Percentiles rank a stretch among this genome's conserved stretches.
Evolutionary conservation across 2,888 invertebrate species (phyloP).

Genomic region (Leucophenga montana): DNA sequence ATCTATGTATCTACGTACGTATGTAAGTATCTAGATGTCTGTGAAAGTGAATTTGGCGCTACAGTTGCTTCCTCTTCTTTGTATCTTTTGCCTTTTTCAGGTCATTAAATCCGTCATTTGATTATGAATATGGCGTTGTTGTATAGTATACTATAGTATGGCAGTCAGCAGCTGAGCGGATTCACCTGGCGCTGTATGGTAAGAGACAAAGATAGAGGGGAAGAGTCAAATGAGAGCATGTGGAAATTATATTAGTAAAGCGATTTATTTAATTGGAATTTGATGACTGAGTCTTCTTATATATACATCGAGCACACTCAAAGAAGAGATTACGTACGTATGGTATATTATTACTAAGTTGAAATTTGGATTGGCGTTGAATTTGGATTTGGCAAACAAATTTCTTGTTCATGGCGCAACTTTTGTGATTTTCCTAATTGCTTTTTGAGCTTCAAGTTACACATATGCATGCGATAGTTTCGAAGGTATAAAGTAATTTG

Average conservation of each 20-base stretch:
- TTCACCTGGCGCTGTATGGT: too few species aligned
- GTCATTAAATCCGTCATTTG: conserved; percentile 61
- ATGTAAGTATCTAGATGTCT: not conserved
- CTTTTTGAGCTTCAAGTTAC: too few species aligned
- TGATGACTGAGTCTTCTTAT: conserved; percentile 26
- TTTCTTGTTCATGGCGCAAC: too few species aligned
- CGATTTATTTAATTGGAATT: conserved; percentile 1
- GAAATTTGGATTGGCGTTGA: too few species aligned
- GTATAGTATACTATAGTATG: not conserved
- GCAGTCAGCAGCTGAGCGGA: not conserved
- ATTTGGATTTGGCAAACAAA: too few species aligned
- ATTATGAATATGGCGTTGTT: conserved; percentile 38
- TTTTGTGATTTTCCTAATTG: too few species aligned
- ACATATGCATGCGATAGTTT: too few species aligned
- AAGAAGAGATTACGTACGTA: too few species aligned
- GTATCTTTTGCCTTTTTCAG: conserved; percentile 43
- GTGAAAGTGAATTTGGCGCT: conserved; percentile 23
- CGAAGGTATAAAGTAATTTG: too few species aligned
- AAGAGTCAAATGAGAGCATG: conserved; percentile 19
- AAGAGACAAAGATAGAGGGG: not conserved
- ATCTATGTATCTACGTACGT: not conserved
- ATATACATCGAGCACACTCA: too few species aligned
- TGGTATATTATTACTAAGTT: too few species aligned
- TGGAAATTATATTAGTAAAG: not conserved
- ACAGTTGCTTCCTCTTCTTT: conserved; percentile 5